These are phyloP conservation scores for Imbricaverruca yamaguchii DNA, from an alignment of 2,888 invertebrate genomes.

Conservation along the genomic window DNA sequence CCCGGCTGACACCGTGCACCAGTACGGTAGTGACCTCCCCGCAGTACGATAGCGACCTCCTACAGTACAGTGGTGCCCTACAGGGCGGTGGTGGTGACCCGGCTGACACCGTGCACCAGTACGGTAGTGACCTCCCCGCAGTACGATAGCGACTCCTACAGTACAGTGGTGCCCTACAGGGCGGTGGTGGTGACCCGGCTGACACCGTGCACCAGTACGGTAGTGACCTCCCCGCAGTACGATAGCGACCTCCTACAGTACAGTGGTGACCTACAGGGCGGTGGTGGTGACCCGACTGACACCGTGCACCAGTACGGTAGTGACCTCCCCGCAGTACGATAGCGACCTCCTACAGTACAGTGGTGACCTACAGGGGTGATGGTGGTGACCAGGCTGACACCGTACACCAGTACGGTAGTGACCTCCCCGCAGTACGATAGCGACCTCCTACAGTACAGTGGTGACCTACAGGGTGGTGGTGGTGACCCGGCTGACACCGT, in stretches of 20 bases:
- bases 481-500: constrained; percentile 81
- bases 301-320: constrained; percentile 89
- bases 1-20: constrained; percentile 89
- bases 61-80: too few relatives aligned
- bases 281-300: constrained; percentile 64
- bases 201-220: constrained; percentile 87
- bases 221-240: constrained; percentile 47
- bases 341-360: too few relatives aligned
- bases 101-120: constrained; percentile 85
- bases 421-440: too few relatives aligned
- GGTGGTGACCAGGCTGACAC: constrained; percentile 70
- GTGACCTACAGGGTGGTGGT: too few relatives aligned
- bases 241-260: too few relatives aligned
- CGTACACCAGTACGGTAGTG: constrained; percentile 84
- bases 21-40: constrained; percentile 66
- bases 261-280: too few relatives aligned
- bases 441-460: too few relatives aligned
- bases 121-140: constrained; percentile 60
- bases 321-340: too few relatives aligned
- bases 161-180: too few relatives aligned
- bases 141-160: too few relatives aligned
- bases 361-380: too few relatives aligned
- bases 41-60: too few relatives aligned
- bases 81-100: constrained; percentile 50
- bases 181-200: constrained; percentile 58